Evolutionary conservation across 2,797 vertebrate species (phyloP), one percentile per base, ranked within the genome.

Genomic region (Sebastes oblongus): DNA sequence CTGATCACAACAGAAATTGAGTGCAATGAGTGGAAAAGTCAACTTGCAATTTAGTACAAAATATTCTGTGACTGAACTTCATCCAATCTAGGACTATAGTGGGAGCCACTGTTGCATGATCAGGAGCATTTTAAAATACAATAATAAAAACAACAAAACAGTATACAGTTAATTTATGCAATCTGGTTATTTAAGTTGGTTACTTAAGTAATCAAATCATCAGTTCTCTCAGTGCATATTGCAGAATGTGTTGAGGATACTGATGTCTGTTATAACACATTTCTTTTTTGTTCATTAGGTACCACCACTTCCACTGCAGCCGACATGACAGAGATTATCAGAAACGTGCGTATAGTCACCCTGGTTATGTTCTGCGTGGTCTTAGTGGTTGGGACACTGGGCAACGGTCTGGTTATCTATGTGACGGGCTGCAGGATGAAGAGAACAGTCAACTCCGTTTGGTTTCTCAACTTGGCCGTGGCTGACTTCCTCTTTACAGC

Each of bases 401-500:
- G 94, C 50, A 95, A 95, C 1, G 80, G 88, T 11, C 86, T 94
- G 4, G 94, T 96, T 14, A 91, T 96, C 81, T 96, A 91, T 0
- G 92, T 96, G 86, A 95, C 95, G 0, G 91, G 89, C 46, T 94
- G 84, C 88, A 92, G 86, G 78, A 95, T 95, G 94, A 86, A 92
- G 81, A 93, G 30, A 42, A 92, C 91, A 0, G 92, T 94, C 12
- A 93, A 95, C 54, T 86, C 92, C 0, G 61, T 95, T 6, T 95
- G 93, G 92, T 95, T 94, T 84, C 88, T 96, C 86, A 95, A 95
- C 86, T 55, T 96, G 78, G 92, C 94, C 1, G 18, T 94, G 34
- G 94, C 95, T n/a, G 94, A 96, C 82, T 93, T 95, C 81, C 86
- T 95, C 66, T 94, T 94, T n/a, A 91, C 72, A 0, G 27, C 77